Conservation (phyloP, 1,140 invertebrate genomes). For the Uloborus diversus region DNA sequence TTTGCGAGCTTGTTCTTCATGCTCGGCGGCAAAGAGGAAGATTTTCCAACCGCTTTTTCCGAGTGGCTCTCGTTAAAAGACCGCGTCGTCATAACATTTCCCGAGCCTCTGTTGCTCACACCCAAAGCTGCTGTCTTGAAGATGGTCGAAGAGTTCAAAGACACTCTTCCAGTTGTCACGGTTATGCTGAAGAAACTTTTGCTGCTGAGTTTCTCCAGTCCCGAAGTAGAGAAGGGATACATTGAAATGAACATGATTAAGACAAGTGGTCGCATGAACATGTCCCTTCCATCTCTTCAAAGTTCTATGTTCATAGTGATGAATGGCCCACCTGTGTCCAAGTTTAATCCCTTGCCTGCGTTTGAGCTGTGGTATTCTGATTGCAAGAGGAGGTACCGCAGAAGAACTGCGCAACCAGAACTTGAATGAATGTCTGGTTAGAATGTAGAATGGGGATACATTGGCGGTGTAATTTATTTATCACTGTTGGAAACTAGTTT, state of each 20-base stretch:
- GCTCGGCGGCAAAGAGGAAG: background rate
- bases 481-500: too few species aligned
- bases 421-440: too few species aligned
- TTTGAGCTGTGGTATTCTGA: background rate
- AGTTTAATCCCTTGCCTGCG: constrained; percentile 10
- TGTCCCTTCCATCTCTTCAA: constrained; percentile 10
- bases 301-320: constrained; percentile 10
- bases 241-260: constrained; percentile 6
- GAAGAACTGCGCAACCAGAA: background rate
- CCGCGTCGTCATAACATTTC: background rate
- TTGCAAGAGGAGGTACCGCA: background rate
- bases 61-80: background rate
- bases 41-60: background rate
- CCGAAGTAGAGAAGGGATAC: background rate
- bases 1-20: background rate
- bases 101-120: background rate
- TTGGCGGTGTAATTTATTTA: too few species aligned
- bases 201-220: background rate
- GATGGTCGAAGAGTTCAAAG: background rate
- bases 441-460: too few species aligned
- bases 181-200: background rate
- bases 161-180: background rate
- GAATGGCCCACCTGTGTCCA: constrained; percentile 6
- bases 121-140: background rate
- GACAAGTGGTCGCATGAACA: background rate